Evolutionary conservation across 2,113 vertebrate genomes (phyloP).

Genomic region (Alouatta palliata): DNA sequence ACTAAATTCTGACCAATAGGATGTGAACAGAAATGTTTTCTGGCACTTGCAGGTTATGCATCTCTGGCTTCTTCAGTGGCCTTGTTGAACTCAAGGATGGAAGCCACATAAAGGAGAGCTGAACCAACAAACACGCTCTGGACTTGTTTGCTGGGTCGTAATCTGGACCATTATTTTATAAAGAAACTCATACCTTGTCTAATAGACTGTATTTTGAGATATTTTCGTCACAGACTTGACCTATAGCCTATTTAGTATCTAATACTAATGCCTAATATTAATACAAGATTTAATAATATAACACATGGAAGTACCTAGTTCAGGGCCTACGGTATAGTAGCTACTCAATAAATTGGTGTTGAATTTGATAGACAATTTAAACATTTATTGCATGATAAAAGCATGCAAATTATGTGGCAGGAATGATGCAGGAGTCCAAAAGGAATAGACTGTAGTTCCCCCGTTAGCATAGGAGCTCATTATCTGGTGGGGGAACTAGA

Average conservation of each 20-base stretch:
- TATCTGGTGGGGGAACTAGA: not conserved
- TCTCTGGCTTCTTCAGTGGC: not conserved
- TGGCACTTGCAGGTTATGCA: not conserved
- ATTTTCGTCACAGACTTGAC: not conserved
- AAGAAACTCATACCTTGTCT: not conserved
- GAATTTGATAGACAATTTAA: not conserved
- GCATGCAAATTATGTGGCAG: not conserved
- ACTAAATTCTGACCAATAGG: not conserved
- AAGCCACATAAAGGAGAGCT: not conserved
- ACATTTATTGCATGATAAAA: not conserved
- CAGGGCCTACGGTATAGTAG: not conserved
- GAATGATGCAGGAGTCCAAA: not conserved
- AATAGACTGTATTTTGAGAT: not conserved
- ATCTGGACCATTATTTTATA: not conserved
- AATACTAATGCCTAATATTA: not conserved
- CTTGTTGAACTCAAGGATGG: not conserved
- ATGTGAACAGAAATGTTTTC: constrained; percentile 25
- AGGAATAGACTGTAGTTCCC: not conserved
- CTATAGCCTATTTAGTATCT: not conserved
- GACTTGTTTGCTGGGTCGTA: not conserved
- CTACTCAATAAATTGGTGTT: not conserved
- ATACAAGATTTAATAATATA: not conserved
- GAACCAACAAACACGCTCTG: not conserved
- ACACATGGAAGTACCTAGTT: not conserved
- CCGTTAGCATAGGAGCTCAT: not conserved